Base-by-base conservation (phyloP, 2,113 vertebrate species). In the Sakesphorus luctuosus region DNA sequence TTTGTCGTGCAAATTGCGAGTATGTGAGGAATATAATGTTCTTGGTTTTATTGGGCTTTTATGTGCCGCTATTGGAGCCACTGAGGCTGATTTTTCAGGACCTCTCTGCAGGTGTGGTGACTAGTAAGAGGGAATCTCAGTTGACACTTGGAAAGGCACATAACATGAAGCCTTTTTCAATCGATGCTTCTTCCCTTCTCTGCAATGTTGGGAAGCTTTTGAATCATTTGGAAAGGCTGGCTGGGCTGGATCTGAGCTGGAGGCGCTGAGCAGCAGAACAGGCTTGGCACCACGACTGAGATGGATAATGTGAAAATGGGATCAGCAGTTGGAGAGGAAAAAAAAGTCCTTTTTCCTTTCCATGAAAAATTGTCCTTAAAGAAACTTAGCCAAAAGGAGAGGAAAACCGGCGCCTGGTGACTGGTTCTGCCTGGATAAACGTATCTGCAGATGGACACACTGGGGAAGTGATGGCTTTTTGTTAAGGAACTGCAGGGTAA, bases 341-440 rank as follows among this genome's bases (percentile, higher is more conserved):
- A 18, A 52, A 52, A 77, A 78, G 19, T 55, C 28, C 19, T 19
- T 86, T 85, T 62, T 89, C 15, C 17, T 89, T 66, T 75, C 79
- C 0, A 0, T 76, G 62, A 79, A 75, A 79, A 72, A 58, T 46
- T 29, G 18, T 80, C 31, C 3, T 0, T 46, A 26, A 66, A 59
- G 82, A 82, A 93, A 87, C 0, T 0, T 7, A 28, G 61, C 63
- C 53, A 92, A 36, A 94, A 69, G 12, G 18, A 33, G 62, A 50
- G 71, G 63, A 10, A 68, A 78, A 91, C 21, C 3, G 1, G 49
- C 0, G 4, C 66, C 35, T 66, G 56, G 79, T 35, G 75, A 2
- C 7, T 21, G 47, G 13, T 29, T 59, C 58, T 86, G 76, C 75
- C 63, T 19, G 80, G 55, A 28, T 49, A 61, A 83, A 31, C 0